These are phyloP conservation scores for Coleophora flavipennella DNA, from an alignment of 2,888 invertebrate genomes.

Conservation along the genomic window DNA sequence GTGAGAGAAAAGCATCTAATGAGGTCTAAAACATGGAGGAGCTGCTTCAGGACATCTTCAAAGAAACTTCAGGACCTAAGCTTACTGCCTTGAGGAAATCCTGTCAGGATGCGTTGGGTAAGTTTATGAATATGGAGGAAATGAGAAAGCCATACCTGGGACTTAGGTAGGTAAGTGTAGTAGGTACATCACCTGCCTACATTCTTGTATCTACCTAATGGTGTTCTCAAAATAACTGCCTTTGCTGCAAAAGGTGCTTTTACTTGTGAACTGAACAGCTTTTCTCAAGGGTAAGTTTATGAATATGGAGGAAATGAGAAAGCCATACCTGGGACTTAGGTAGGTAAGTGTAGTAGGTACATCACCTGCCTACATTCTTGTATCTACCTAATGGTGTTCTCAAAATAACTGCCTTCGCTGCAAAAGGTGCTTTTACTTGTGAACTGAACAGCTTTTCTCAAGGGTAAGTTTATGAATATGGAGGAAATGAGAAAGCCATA, in stretches of 20 bases:
- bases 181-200: too few species aligned
- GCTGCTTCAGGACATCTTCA: conserved; percentile 85
- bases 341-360: too few species aligned
- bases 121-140: conserved; percentile 21
- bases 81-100: conserved; percentile 82
- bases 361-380: too few species aligned
- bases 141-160: neutral
- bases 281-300: conserved; percentile 78
- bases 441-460: too few species aligned
- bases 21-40: conserved; percentile 81
- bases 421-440: too few species aligned
- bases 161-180: too few species aligned
- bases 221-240: too few species aligned
- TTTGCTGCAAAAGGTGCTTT: too few species aligned
- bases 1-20: neutral
- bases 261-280: too few species aligned
- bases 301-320: neutral
- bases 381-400: too few species aligned
- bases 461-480: conserved; percentile 73
- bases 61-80: conserved; percentile 88
- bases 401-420: too few species aligned
- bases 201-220: too few species aligned
- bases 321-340: neutral
- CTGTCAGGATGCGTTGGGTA: conserved; percentile 91
- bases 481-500: neutral